phyloP scores from a whole-genome alignment of 1,140 invertebrate species.

The Daktulosphaira vitifoliae region DNA sequence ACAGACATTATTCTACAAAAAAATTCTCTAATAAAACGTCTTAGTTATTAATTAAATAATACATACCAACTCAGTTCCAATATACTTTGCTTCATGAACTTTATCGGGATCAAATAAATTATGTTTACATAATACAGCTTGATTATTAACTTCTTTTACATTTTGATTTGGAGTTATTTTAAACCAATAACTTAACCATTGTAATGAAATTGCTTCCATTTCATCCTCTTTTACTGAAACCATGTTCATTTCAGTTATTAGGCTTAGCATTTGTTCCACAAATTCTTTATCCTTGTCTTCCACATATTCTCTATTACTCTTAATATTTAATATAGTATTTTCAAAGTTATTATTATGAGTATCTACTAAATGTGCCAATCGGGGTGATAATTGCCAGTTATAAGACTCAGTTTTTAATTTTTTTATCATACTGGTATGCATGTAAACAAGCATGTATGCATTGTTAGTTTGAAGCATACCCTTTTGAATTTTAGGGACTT shows the following conservation, averaged over 20 bases:
- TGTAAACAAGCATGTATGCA: conserved; percentile 62
- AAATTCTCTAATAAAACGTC: neutral
- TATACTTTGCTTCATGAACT: conserved; percentile 36
- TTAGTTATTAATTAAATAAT: neutral
- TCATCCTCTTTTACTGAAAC: conserved; percentile 15
- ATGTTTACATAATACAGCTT: conserved; percentile 36
- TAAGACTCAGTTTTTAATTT: conserved; percentile 22
- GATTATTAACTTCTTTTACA: conserved; percentile 36
- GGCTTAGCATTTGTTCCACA: conserved; percentile 19
- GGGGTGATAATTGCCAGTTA: conserved; percentile 29
- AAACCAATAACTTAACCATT: conserved; percentile 38
- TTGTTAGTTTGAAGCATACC: conserved; percentile 49
- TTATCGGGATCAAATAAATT: conserved; percentile 36
- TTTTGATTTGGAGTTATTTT: conserved; percentile 19
- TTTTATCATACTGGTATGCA: conserved; percentile 36
- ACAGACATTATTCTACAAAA: neutral
- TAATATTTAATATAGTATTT: conserved; percentile 30
- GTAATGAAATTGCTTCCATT: conserved; percentile 35
- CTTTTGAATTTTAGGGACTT: conserved; percentile 46
- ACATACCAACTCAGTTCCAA: conserved; percentile 36
- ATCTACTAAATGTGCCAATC: conserved; percentile 26
- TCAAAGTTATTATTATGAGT: conserved; percentile 34
- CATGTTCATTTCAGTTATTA: conserved; percentile 14
- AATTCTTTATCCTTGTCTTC: conserved; percentile 33
- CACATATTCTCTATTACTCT: conserved; percentile 20